Percentiles rank a stretch among this genome's conserved stretches.
Evolutionary conservation across 2,888 invertebrate genomes (phyloP).

Genomic region (Catocala sponsa): DNA sequence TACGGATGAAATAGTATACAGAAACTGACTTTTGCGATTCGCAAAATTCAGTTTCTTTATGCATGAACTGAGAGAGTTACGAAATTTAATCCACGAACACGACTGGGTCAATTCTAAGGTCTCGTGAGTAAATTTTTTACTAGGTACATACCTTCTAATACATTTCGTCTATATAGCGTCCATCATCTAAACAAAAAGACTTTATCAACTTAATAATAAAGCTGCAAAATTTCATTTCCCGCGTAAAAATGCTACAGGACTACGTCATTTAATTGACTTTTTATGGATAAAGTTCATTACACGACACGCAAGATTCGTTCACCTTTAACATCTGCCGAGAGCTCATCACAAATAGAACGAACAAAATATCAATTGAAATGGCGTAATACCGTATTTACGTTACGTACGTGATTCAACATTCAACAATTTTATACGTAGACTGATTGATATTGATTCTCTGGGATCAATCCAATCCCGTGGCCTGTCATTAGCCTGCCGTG

Average conservation of each 20-base stretch:
- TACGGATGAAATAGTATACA: too few species aligned
- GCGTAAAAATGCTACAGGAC: conserved; percentile 9
- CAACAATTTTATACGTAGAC: conserved; percentile 59
- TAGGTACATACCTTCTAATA: too few species aligned
- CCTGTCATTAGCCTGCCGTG: conserved; percentile 81
- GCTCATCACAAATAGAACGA: conserved; percentile 47
- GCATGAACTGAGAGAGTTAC: too few species aligned
- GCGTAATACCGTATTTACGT: conserved; percentile 61
- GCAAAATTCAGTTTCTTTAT: too few species aligned
- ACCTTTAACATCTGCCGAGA: conserved; percentile 51
- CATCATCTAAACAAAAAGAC: too few species aligned
- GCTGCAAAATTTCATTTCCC: not conserved
- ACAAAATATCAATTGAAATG: conserved; percentile 57
- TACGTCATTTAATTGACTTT: conserved; percentile 26
- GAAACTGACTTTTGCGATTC: too few species aligned
- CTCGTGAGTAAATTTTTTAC: too few species aligned
- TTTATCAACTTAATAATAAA: too few species aligned
- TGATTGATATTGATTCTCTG: conserved; percentile 69
- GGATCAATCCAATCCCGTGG: conserved; percentile 65
- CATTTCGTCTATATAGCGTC: too few species aligned
- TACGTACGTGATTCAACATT: conserved; percentile 59
- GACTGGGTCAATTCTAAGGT: too few species aligned
- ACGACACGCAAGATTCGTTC: conserved; percentile 47
- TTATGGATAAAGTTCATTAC: conserved; percentile 32
- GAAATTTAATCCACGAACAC: too few species aligned